Evolutionary conservation across 2,888 invertebrate species (phyloP), one percentile per base, ranked within the genome.

Genomic region (Metellina segmentata): DNA sequence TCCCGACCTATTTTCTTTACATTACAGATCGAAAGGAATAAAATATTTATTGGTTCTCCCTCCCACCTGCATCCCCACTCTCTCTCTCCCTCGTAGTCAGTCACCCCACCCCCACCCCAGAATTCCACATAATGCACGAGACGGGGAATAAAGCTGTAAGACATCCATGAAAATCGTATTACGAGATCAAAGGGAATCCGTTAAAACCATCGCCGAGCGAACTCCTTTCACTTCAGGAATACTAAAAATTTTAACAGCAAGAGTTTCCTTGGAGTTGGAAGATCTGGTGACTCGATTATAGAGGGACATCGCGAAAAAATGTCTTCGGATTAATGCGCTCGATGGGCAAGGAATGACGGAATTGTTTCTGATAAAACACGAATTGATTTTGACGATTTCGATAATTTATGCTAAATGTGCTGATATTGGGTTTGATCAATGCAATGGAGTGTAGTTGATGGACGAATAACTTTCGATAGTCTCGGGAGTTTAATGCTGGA

Each of bases 11-110:
- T 83, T 89, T 89, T 89, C 89, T 89, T 79, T 83, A 52, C 82
- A 89, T 82, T 89, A 82, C 89, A 82, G 89, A 89, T 89, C 82
- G 83, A 89, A 89, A 79, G 83, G 71, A 89, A 89, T 83, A 83
- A 89, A 89, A 83, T 89, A 89, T 89, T 89, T 89, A 89, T 89
- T 83, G 89, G 83, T 20, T 81, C 74, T 77, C 11, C 49, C 11
- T 77, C n/a, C 13, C 71, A 51, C 82, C 16, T 13, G n/a, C 49
- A 11, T 11, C 51, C 51, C 49, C 81, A n/a, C n/a, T n/a, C n/a
- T n/a, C n/a, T n/a, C 81, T 88, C 81, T 71, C 72, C 81, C 81
- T 88, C 81, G 69, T 81, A 74, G 69, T 88, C 88, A 81, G 74
- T 88, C 81, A 74, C 74, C 61, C 81, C 74, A 16, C 61, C 13